Conservation (phyloP, 2,888 invertebrate genomes). For the Drosophila anomalipes region DNA sequence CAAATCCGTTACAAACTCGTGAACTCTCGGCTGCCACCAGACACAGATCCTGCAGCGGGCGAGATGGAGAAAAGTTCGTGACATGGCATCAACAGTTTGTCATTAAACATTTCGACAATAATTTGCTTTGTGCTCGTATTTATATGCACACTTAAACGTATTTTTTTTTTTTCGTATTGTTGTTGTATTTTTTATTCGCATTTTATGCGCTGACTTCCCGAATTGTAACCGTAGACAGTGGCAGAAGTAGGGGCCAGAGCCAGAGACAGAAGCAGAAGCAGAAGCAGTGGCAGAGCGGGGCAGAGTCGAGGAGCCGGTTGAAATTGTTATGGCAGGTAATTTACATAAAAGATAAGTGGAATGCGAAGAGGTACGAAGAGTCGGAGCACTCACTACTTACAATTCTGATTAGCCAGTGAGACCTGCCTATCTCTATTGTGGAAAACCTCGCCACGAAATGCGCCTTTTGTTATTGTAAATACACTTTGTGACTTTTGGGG, state of each 20-base stretch:
- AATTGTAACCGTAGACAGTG: constrained; percentile 66
- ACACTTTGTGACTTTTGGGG: constrained; percentile 58
- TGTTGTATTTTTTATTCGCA: constrained; percentile 47
- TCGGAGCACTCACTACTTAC: constrained; percentile 61
- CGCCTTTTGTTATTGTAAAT: constrained; percentile 68
- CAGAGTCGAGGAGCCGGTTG: constrained; percentile 17
- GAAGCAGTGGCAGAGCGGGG: constrained; percentile 2
- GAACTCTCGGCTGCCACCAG: constrained; percentile 60
- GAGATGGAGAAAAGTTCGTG: constrained; percentile 78
- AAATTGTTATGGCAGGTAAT: constrained; percentile 78
- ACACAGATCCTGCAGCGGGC: constrained; percentile 28
- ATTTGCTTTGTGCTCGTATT: constrained; percentile 80
- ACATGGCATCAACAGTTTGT: constrained; percentile 85
- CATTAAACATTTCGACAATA: constrained; percentile 85
- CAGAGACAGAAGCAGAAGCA: constrained; percentile 23
- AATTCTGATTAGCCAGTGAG: constrained; percentile 76
- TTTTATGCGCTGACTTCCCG: constrained; percentile 58
- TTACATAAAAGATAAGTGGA: constrained; percentile 77
- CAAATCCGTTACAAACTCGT: constrained; percentile 83
- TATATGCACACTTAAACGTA: constrained; percentile 42
- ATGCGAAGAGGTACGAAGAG: constrained; percentile 54
- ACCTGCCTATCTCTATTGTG: constrained; percentile 73
- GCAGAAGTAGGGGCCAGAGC: constrained; percentile 6
- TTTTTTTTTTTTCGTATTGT: constrained; percentile 10
- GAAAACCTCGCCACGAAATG: constrained; percentile 67